A percentile compares a stretch with the other conserved stretches of the same genome.
phyloP scores from a whole-genome alignment of 2,113 vertebrate species.

The Stegostoma tigrinum region DNA sequence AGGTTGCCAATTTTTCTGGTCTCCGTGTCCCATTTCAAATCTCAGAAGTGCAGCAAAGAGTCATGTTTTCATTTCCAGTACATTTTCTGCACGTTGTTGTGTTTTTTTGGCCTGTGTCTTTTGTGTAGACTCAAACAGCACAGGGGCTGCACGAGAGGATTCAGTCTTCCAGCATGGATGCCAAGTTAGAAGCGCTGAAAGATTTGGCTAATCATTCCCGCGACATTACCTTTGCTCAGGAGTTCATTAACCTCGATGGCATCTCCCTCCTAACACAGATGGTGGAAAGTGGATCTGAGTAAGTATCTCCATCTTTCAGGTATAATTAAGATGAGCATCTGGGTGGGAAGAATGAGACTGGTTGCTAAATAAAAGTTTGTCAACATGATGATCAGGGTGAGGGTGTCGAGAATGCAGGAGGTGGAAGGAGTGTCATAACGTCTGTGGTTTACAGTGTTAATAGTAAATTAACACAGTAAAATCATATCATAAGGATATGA shows the following conservation, averaged over 20 bases:
- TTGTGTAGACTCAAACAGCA: constrained; percentile 73
- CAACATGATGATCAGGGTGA: neutral
- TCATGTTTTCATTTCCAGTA: neutral
- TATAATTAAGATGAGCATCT: neutral
- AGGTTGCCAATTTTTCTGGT: neutral
- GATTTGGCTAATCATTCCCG: constrained; percentile 85
- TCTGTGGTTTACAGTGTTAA: neutral
- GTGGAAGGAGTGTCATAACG: neutral
- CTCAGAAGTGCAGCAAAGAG: neutral
- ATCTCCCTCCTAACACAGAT: constrained; percentile 92
- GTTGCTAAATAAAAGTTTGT: neutral
- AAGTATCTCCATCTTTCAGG: constrained; percentile 53
- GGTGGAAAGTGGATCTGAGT: constrained; percentile 97
- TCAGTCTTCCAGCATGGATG: constrained; percentile 93
- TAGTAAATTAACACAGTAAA: no score
- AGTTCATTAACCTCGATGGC: constrained; percentile 96
- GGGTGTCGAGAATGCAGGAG: neutral
- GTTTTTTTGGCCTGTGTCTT: neutral
- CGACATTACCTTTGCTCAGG: constrained; percentile 91
- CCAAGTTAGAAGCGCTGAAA: constrained; percentile 89
- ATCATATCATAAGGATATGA: no score
- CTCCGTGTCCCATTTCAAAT: neutral
- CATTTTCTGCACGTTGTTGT: neutral
- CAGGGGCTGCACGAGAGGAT: constrained; percentile 84
- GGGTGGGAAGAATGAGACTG: neutral